Conservation (phyloP, 2,797 vertebrate genomes). For the Gallinago solitaria region DNA sequence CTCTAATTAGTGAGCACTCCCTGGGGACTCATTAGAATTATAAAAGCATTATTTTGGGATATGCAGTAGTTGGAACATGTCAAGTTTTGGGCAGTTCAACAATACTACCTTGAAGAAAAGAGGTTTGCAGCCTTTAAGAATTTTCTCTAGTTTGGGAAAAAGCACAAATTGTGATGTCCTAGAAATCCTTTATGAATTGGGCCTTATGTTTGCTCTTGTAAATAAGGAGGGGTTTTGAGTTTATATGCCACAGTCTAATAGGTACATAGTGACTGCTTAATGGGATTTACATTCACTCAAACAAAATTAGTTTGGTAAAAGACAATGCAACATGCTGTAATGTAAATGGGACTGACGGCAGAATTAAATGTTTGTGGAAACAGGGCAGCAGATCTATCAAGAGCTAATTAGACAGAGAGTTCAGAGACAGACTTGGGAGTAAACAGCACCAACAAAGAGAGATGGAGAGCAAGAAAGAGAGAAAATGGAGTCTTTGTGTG, state of each 20-base stretch:
- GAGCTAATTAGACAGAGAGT: slow-evolving; percentile 84
- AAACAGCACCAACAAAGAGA: slow-evolving; percentile 77
- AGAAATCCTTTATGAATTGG: slow-evolving; percentile 69
- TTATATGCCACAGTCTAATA: slow-evolving; percentile 77
- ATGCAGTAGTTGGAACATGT: slow-evolving; percentile 18
- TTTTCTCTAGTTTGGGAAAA: slow-evolving; percentile 53
- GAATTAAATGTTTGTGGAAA: slow-evolving; percentile 86
- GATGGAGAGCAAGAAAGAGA: slow-evolving; percentile 44
- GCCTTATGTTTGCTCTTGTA: slow-evolving; percentile 69
- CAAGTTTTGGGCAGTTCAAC: background rate
- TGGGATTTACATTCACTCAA: slow-evolving; percentile 84
- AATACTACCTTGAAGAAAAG: slow-evolving; percentile 50
- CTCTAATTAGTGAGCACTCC: slow-evolving; percentile 47
- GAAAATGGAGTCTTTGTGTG: slow-evolving; percentile 72
- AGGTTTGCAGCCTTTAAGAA: slow-evolving; percentile 32
- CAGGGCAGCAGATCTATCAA: slow-evolving; percentile 82
- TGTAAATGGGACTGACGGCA: slow-evolving; percentile 81
- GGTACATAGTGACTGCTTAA: slow-evolving; percentile 81
- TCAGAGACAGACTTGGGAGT: slow-evolving; percentile 75
- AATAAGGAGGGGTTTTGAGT: slow-evolving; percentile 72
- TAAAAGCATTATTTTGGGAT: slow-evolving; percentile 47
- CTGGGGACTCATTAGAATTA: slow-evolving; percentile 56
- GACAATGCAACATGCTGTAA: slow-evolving; percentile 80
- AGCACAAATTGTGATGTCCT: slow-evolving; percentile 56
- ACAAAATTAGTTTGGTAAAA: slow-evolving; percentile 83